Evolutionary conservation across 2,797 vertebrate genomes (phyloP).

Genomic region (Australoheros facetus): DNA sequence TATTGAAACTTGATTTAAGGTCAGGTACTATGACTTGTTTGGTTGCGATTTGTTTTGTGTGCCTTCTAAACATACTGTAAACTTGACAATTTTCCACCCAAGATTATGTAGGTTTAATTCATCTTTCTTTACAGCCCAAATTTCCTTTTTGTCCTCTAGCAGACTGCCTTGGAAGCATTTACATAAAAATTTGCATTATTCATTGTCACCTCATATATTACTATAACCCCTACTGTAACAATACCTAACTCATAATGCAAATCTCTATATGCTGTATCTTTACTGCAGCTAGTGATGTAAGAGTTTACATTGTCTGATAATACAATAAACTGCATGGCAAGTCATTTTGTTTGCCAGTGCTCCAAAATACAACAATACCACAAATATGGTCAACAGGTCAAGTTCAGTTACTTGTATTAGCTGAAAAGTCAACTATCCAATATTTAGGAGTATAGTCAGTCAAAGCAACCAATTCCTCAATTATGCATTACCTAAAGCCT

Average conservation of each 20-base stretch:
- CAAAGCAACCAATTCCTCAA: neutral
- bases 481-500: neutral
- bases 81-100: neutral
- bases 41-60: neutral
- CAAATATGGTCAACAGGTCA: no score
- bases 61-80: neutral
- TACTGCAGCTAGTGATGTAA: neutral
- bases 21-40: neutral
- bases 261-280: neutral
- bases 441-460: neutral
- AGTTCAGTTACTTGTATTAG: neutral
- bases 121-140: neutral
- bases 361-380: neutral
- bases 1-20: neutral
- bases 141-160: neutral
- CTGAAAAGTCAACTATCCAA: neutral
- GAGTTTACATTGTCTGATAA: rapidly evolving
- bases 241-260: slow-evolving; percentile 7
- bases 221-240: neutral
- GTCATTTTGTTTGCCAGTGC: neutral
- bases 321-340: neutral
- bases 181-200: slow-evolving; percentile 17
- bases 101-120: neutral
- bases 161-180: slow-evolving; percentile 12
- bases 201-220: neutral